phyloP scores from a whole-genome alignment of 2,888 invertebrate genomes.

The Macaria liturata region DNA sequence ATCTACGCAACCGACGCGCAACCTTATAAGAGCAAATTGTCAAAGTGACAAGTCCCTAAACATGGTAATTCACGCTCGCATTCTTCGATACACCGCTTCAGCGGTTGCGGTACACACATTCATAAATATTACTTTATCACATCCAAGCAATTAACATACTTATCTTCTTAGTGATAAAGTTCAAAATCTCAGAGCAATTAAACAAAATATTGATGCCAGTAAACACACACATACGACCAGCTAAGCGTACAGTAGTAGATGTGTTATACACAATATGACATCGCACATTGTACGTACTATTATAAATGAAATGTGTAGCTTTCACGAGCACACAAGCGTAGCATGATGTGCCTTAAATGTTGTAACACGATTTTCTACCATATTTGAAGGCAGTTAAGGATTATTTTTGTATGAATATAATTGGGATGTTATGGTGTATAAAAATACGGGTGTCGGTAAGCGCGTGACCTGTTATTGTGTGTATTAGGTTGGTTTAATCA shows the following conservation, averaged over 20 bases:
- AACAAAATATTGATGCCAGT: conserved; percentile 41
- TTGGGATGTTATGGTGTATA: conserved; percentile 30
- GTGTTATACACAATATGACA: conserved; percentile 78
- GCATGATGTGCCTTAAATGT: conserved; percentile 43
- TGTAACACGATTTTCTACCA: conserved; percentile 29
- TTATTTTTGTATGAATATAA: conserved; percentile 28
- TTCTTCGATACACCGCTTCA: conserved; percentile 77
- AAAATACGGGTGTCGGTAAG: conserved; percentile 70
- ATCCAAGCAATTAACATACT: conserved; percentile 35
- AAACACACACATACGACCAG: conserved; percentile 64
- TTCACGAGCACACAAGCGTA: conserved; percentile 78
- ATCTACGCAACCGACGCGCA: conserved; percentile 49
- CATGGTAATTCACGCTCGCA: conserved; percentile 81
- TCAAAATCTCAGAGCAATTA: conserved; percentile 33
- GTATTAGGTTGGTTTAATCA: conserved; percentile 83
- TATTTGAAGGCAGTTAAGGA: conserved; percentile 13
- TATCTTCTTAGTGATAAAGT: conserved; percentile 33
- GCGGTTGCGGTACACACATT: conserved; percentile 70
- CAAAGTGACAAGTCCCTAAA: conserved; percentile 78
- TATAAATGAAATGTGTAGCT: conserved; percentile 82
- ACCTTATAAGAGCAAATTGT: conserved; percentile 72
- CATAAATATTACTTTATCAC: conserved; percentile 61
- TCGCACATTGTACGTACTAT: conserved; percentile 75
- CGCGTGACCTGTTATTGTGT: conserved; percentile 82
- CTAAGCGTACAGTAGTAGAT: conserved; percentile 68